Evolutionary conservation across 2,888 invertebrate species (phyloP), one percentile per base, ranked within the genome.

Genomic region (Diloba caeruleocephala): DNA sequence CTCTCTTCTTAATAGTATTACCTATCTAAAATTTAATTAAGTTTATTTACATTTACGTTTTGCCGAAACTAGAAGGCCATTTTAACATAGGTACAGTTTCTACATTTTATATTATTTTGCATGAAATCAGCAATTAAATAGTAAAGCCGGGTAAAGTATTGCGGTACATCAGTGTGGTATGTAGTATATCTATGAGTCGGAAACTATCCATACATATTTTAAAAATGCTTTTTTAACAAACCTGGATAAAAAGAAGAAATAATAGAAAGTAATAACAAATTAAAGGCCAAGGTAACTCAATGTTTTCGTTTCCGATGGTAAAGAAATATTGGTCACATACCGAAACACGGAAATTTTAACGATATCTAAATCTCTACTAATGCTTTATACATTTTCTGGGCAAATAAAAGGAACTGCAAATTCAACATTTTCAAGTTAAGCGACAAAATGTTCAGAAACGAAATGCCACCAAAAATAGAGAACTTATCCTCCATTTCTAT

Each of bases 21-120:
- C 56, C 73, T 70, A 76, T 50, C 58, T 75, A 71, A 71, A 64
- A 70, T 72, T 72, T 77, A 74, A 78, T 62, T 54, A 62, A 52
- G 31, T 49, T 41, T 78, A 82, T 81, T 74, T 81, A 82, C 80
- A 80, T 67, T 67, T 67, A 71, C 64, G 66, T 60, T 76, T 72
- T 71, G 68, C 72, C 74, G 71, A 77, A 79, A 76, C 75, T 66
- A 74, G 74, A 81, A 82, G 77, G 78, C 79, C 75, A 72, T 80
- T 74, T 60, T 61, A 68, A 61, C 41, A 74, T 77, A 76, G 77
- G 75, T 78, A 77, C 73, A 77, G 68, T 78, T 78, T 77, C 73
- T 63, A 71, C 50, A 60, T 66, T 55, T 58, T 58, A 9, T 51
- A 50, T 60, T 70, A 50, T 45, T 66, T 46, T 31, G n/a, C n/a